These are phyloP conservation scores for Diplazon laetatorius DNA, from an alignment of 2,888 invertebrate genomes.

Conservation along the genomic window DNA sequence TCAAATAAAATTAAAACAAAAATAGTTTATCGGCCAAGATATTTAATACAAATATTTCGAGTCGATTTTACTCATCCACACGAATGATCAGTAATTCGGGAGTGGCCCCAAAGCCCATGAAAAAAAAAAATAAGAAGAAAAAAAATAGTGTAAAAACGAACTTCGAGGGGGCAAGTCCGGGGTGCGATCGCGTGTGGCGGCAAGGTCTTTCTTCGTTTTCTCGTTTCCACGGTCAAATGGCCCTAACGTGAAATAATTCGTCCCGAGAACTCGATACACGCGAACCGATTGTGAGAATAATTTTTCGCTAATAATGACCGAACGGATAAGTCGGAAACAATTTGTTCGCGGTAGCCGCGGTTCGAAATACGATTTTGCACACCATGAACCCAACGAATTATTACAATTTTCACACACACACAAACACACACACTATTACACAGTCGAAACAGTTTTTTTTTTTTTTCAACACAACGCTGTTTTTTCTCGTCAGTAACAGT, in stretches of 20 bases:
- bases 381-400: constrained; percentile 5
- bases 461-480: not conserved
- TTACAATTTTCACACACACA: not conserved
- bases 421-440: not conserved
- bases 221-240: not conserved
- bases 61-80: too few species aligned
- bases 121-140: too few species aligned
- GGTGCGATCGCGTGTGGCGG: too few species aligned
- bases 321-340: constrained; percentile 45
- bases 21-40: too few species aligned
- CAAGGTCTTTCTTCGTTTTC: constrained; percentile 11
- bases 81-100: too few species aligned
- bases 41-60: too few species aligned
- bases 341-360: constrained; percentile 10
- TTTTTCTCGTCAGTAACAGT: too few species aligned
- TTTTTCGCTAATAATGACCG: constrained; percentile 46
- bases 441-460: constrained; percentile 7
- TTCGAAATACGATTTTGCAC: constrained; percentile 14
- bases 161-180: constrained; percentile 14
- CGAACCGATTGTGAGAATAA: constrained; percentile 57
- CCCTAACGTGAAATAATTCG: constrained; percentile 37
- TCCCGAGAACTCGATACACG: constrained; percentile 43
- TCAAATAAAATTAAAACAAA: too few species aligned
- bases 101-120: too few species aligned
- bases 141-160: constrained; percentile 17